These are phyloP conservation scores for Diceros bicornis DNA, from an alignment of 2,797 vertebrate species.

Conservation along the genomic window DNA sequence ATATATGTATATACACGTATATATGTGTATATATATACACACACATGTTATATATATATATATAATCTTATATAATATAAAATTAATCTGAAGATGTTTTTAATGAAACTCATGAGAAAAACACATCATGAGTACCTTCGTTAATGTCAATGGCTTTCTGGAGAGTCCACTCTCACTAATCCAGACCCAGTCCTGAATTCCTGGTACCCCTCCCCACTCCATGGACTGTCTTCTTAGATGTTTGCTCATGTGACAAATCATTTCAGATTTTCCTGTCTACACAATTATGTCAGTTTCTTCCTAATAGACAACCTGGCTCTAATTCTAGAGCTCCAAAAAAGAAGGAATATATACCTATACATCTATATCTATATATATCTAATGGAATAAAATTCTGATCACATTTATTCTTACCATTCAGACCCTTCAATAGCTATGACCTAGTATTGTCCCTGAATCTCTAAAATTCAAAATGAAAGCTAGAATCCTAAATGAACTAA, in stretches of 20 bases:
- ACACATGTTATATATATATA: no score
- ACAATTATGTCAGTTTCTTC: background rate
- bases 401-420: background rate
- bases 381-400: background rate
- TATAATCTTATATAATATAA: background rate
- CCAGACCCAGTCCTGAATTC: background rate
- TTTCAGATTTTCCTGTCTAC: background rate
- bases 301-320: background rate
- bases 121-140: background rate
- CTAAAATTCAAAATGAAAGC: background rate
- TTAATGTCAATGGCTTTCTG: background rate
- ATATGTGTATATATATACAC: background rate
- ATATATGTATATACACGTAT: background rate
- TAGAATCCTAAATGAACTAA: background rate
- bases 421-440: background rate
- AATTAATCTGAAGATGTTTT: background rate
- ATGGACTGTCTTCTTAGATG: background rate
- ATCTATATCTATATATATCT: background rate
- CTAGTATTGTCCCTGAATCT: background rate
- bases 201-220: background rate
- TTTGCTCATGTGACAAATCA: background rate
- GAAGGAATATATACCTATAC: background rate
- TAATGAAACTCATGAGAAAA: background rate
- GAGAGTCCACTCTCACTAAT: rapidly evolving
- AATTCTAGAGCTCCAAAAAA: background rate